phyloP scores from a whole-genome alignment of 2,797 vertebrate species.

The Menidia menidia region DNA sequence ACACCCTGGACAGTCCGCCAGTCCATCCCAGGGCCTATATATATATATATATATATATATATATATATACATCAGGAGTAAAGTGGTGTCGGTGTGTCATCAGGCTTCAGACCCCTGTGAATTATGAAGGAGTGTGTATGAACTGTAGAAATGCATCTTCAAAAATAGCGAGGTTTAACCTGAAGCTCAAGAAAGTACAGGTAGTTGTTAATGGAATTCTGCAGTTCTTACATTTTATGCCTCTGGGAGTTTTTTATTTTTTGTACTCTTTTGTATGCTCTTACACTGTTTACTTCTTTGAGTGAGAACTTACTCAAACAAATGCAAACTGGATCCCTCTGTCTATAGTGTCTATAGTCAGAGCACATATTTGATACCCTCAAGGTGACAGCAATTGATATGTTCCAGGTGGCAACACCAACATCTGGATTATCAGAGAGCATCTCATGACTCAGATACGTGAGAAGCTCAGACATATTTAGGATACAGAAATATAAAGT shows the following conservation, averaged over 20 bases:
- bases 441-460: conserved; percentile 60
- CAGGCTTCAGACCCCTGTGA: conserved; percentile 45
- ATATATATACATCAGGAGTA: conserved; percentile 4
- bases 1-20: no score
- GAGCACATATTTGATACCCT: conserved; percentile 65
- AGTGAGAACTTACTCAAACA: conserved; percentile 67
- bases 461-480: conserved; percentile 61
- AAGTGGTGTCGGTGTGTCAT: conserved; percentile 42
- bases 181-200: conserved; percentile 61
- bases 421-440: conserved; percentile 68
- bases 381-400: conserved; percentile 74
- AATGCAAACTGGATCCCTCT: conserved; percentile 57
- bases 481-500: conserved; percentile 52
- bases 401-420: conserved; percentile 68
- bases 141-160: conserved; percentile 53
- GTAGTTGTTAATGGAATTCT: conserved; percentile 71
- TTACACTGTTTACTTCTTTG: conserved; percentile 66
- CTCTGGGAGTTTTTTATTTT: conserved; percentile 57
- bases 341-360: conserved; percentile 55
- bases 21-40: no score
- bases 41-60: no score
- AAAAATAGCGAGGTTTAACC: conserved; percentile 62
- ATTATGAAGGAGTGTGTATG: conserved; percentile 48
- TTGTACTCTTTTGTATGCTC: conserved; percentile 53
- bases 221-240: conserved; percentile 63